Evolutionary conservation across 2,113 vertebrate species (phyloP).

Genomic region (Platysteira castanea): DNA sequence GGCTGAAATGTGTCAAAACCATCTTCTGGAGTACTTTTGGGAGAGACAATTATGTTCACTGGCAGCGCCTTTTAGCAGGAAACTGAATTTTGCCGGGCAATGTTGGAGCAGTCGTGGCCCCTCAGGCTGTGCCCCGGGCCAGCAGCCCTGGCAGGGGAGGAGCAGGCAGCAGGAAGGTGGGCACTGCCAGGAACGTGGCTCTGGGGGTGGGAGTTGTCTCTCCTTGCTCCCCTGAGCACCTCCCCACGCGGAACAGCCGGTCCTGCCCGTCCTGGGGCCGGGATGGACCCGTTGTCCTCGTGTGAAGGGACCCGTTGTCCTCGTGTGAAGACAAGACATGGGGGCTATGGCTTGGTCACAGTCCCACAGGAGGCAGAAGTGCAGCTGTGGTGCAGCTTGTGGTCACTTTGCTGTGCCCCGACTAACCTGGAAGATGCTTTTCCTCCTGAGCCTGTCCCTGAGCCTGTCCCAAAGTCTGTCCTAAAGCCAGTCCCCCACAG

Average conservation of each 20-base stretch:
- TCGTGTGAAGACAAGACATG: rapidly evolving
- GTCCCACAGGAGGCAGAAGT: not conserved
- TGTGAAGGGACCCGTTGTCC: not conserved
- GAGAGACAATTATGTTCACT: not conserved
- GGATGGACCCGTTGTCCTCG: not conserved
- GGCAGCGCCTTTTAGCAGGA: not conserved
- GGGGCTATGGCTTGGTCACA: no score
- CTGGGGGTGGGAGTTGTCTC: not conserved
- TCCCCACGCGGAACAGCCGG: not conserved
- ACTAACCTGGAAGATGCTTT: not conserved
- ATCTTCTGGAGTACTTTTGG: not conserved
- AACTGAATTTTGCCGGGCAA: not conserved
- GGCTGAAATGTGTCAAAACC: not conserved
- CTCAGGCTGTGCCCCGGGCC: not conserved
- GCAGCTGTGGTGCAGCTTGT: not conserved
- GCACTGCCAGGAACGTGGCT: not conserved
- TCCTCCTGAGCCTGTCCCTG: not conserved
- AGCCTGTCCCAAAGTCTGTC: not conserved
- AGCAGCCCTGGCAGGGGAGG: not conserved
- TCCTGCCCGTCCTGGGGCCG: not conserved
- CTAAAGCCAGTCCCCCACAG: not conserved
- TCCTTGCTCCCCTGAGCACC: not conserved
- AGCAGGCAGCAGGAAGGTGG: not conserved
- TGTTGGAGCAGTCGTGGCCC: rapidly evolving
- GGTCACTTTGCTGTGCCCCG: not conserved